phyloP scores from a whole-genome alignment of 2,888 invertebrate species.

The Trypoxylon attenuatum region DNA sequence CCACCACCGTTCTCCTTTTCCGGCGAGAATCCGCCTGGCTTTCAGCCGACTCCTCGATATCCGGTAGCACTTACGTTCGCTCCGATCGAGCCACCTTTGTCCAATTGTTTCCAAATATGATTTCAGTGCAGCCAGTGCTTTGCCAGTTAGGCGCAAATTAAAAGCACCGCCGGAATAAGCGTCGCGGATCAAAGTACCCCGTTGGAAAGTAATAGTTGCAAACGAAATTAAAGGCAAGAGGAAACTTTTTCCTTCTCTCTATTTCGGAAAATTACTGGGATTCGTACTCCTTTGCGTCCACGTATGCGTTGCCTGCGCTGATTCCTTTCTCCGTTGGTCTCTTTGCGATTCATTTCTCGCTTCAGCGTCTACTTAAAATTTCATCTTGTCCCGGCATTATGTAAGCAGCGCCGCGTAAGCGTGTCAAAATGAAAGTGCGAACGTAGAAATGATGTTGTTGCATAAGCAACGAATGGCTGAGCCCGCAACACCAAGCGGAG shows the following conservation, averaged over 20 bases:
- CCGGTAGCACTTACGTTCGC: slow-evolving; percentile 49
- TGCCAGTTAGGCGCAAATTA: slow-evolving; percentile 41
- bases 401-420: slow-evolving; percentile 24
- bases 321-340: background rate
- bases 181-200: too few species aligned
- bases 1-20: slow-evolving; percentile 34
- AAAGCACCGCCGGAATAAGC: slow-evolving; percentile 42
- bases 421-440: slow-evolving; percentile 35
- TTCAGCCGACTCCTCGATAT: slow-evolving; percentile 40
- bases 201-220: background rate
- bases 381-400: slow-evolving; percentile 11
- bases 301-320: background rate
- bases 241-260: too few species aligned
- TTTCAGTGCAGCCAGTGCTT: too few species aligned
- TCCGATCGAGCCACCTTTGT: background rate
- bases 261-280: too few species aligned
- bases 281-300: too few species aligned
- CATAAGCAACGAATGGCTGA: slow-evolving; percentile 58
- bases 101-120: background rate
- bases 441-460: slow-evolving; percentile 58
- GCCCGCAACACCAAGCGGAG: slow-evolving; percentile 52
- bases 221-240: too few species aligned
- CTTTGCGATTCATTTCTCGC: background rate
- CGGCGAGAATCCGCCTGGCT: slow-evolving; percentile 12
- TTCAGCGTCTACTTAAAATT: slow-evolving; percentile 6